A percentile compares a stretch with the other conserved stretches of the same genome.
phyloP scores from a whole-genome alignment of 2,113 vertebrate genomes.

The Amblyornis subalaris region DNA sequence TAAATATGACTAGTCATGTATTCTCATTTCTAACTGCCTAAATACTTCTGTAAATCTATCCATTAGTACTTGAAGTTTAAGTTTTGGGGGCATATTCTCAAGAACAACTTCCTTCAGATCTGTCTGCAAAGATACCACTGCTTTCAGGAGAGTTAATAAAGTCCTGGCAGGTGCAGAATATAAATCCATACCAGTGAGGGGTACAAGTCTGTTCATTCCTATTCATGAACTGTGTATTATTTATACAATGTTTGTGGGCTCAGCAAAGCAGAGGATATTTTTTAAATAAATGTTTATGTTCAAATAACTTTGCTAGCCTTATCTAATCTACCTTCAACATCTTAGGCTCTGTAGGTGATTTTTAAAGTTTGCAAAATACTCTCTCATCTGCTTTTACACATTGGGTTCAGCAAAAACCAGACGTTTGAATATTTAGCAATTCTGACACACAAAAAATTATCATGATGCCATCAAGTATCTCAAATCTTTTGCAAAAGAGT shows the following conservation, averaged over 20 bases:
- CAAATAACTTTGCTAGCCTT: slow-evolving; percentile 55
- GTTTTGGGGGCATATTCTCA: slow-evolving; percentile 50
- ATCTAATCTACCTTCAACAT: slow-evolving; percentile 41
- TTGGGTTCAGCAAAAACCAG: not conserved
- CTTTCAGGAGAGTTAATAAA: slow-evolving; percentile 33
- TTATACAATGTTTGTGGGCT: slow-evolving; percentile 56
- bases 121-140: slow-evolving; percentile 27
- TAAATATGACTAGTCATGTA: not conserved
- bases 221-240: slow-evolving; percentile 61
- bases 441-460: not conserved
- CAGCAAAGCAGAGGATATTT: slow-evolving; percentile 38
- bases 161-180: slow-evolving; percentile 43
- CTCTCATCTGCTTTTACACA: slow-evolving; percentile 22
- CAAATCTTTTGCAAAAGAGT: not conserved
- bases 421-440: slow-evolving; percentile 6
- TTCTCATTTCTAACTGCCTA: slow-evolving; percentile 12
- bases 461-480: not conserved
- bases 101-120: slow-evolving; percentile 21
- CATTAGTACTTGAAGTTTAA: slow-evolving; percentile 46
- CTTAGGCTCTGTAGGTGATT: slow-evolving; percentile 28
- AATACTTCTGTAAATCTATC: slow-evolving; percentile 1
- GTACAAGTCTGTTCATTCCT: slow-evolving; percentile 31
- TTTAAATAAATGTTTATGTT: slow-evolving; percentile 56
- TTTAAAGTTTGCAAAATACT: slow-evolving; percentile 20
- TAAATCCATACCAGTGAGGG: not conserved